Base-by-base conservation (phyloP, 2,797 vertebrate species). In the Coregonus sp. region DNA sequence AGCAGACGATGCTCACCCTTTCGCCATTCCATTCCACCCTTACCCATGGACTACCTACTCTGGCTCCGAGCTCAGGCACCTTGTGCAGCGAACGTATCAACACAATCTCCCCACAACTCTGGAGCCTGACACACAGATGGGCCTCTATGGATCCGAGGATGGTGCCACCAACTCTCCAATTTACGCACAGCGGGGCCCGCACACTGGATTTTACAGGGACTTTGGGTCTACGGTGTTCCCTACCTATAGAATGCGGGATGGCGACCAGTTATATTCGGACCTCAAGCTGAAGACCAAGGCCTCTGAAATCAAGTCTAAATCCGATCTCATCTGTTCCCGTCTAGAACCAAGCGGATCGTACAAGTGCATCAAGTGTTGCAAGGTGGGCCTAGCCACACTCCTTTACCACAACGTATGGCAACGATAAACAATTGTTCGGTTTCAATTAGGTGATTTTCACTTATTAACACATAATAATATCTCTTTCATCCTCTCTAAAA, bases 281-380 rank as follows among this genome's bases (percentile, higher is more conserved):
- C 92, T 73, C 1, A 93, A 94, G 74, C 18, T n/a, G 56, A 20
- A 20, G 18, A 59, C 18, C 56, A 20, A 20, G 5, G 80, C 88
- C 1, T 76, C 87, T 0, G 92, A 95, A 74, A 95, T 98, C 89
- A 98, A 98, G 88, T 82, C 95, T 75, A 96, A 97, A 78, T 93
- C 95, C 0, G 95, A 97, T 51, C 89, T 95, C 11, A 88, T 96
- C 74, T 96, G 95, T 76, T 93, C 94, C 5, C 95, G 94, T 3
- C 79, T 97, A 18, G 92, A 98, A 63, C 88, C 96, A 59, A 89
- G 91, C 3, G 95, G 95, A 77, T 95, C 97, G 37, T 99, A 94
- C 85, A 99, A 96, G 85, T 99, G 98, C 88, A 94, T 98, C 76
- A 99, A 99, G 88, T 99, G 98, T 88, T 96, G 96, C 90, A 99